phyloP scores from a whole-genome alignment of 2,888 invertebrate genomes.

The Periphyllus acericola region DNA sequence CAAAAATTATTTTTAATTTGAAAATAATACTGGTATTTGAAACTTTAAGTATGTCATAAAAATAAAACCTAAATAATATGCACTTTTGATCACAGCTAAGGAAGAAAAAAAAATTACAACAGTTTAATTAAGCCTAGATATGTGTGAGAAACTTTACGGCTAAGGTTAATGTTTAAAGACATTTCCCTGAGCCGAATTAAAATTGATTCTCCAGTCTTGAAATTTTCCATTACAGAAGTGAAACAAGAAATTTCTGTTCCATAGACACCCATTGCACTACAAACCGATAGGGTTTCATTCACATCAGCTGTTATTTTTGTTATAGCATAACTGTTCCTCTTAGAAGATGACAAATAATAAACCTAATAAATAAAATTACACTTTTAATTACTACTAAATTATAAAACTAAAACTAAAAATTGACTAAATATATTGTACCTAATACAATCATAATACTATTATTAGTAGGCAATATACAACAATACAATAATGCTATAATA shows the following conservation, averaged over 20 bases:
- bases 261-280: constrained; percentile 33
- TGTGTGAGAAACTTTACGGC: constrained; percentile 47
- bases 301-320: constrained; percentile 30
- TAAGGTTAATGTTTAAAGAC: constrained; percentile 17
- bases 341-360: constrained; percentile 53
- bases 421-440: not conserved
- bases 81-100: constrained; percentile 29
- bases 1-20: constrained; percentile 28
- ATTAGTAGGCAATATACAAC: not conserved
- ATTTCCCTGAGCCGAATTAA: constrained; percentile 50
- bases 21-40: constrained; percentile 4
- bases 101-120: not conserved
- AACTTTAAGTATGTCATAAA: not conserved
- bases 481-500: no score
- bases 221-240: constrained; percentile 49
- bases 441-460: not conserved
- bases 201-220: constrained; percentile 45
- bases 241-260: constrained; percentile 57
- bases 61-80: not conserved
- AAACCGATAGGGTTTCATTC: constrained; percentile 51
- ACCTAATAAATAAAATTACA: constrained; percentile 35
- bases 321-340: constrained; percentile 46
- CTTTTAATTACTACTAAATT: not conserved
- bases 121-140: constrained; percentile 44
- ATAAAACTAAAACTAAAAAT: not conserved